Evolutionary conservation across 2,888 invertebrate species (phyloP).

Genomic region (Luperina nickerlii): DNA sequence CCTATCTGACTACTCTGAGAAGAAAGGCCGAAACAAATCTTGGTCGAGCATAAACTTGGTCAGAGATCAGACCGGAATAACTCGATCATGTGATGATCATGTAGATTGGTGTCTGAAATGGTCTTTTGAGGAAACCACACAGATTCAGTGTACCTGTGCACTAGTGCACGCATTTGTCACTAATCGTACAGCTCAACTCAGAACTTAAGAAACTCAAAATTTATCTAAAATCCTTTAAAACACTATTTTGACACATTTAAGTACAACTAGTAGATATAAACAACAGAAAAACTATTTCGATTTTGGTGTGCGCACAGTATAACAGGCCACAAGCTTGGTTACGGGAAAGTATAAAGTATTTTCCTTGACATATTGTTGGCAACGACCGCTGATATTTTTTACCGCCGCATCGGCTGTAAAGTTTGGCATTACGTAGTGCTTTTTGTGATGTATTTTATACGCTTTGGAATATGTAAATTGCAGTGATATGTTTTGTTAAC

Average conservation of each 20-base stretch:
- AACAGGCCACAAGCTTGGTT: slow-evolving; percentile 9
- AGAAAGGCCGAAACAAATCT: too few relatives aligned
- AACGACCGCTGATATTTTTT: slow-evolving; percentile 36
- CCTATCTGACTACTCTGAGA: too few relatives aligned
- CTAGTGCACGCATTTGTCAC: not conserved
- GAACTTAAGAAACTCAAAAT: not conserved
- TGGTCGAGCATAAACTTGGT: too few relatives aligned
- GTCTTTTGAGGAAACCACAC: not conserved
- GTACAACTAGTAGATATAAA: not conserved
- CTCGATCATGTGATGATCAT: not conserved
- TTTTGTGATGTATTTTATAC: slow-evolving; percentile 37
- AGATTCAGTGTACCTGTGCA: not conserved
- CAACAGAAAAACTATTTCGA: not conserved
- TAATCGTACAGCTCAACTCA: not conserved
- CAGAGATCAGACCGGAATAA: not conserved
- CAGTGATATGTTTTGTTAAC: slow-evolving; percentile 19
- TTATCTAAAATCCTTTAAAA: not conserved
- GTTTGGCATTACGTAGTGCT: slow-evolving; percentile 38
- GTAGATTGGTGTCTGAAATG: not conserved
- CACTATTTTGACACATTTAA: not conserved
- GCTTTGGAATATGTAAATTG: slow-evolving; percentile 21
- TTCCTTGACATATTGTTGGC: slow-evolving; percentile 51
- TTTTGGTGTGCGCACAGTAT: not conserved
- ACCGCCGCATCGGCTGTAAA: slow-evolving; percentile 29
- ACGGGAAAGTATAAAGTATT: slow-evolving; percentile 40